Evolutionary conservation across 2,797 vertebrate genomes (phyloP), one percentile per base, ranked within the genome.

Genomic region (Lepilemur ruficaudatus): DNA sequence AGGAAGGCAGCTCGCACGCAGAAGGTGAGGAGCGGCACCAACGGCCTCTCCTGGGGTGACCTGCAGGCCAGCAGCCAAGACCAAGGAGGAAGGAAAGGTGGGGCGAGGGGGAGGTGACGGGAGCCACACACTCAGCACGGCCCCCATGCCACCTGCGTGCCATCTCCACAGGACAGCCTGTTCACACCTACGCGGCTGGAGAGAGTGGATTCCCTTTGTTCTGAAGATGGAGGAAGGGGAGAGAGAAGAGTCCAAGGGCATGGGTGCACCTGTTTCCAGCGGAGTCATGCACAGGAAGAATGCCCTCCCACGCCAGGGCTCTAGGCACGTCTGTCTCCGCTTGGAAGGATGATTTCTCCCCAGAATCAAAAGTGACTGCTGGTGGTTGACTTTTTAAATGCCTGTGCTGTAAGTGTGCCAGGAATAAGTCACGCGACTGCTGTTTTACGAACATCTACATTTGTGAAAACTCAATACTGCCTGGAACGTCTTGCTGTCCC

Each of bases 221-320:
- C 4, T 69, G 46, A 52, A 84, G 57, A 20, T 1, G n/a, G 46
- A 18, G 38, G 6, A 41, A n/a, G n/a, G 2, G 18, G 79, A 72
- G 38, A n/a, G 35, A 20, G n/a, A 57, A 7, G 13, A 83, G 55
- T 9, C 0, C 0, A 2, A 18, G 7, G 41, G 3, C 0, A 0
- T 0, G 15, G 35, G 72, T 3, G 7, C 2, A 4, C 12, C n/a
- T 3, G 14, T 63, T 61, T 50, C 35, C 0, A 0, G n/a, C 11
- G 8, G 30, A 15, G 25, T n/a, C 17, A 0, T 84, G 1, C 0
- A 0, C 1, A 28, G 10, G 17, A 48, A 32, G 35, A n/a, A 5
- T 41, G 0, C 41, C 17, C 28, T 46, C 18, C 46, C 5, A 14
- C 0, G 0, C 11, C 17, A 1, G 61, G 3, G 8, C 23, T 0